phyloP scores from a whole-genome alignment of 2,888 invertebrate genomes.

The Cotesia congregata region DNA sequence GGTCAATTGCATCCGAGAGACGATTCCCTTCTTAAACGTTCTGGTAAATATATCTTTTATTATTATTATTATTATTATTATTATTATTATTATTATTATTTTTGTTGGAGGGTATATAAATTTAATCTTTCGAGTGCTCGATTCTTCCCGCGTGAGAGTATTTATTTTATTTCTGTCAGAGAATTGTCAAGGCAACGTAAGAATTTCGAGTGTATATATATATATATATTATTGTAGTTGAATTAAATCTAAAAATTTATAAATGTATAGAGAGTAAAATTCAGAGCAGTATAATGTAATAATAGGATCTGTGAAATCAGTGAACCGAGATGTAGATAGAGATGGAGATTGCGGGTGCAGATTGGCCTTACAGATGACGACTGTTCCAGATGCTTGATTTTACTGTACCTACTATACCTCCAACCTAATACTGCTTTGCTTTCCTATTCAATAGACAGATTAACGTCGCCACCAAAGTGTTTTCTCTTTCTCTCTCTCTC shows the following conservation, averaged over 20 bases:
- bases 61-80: slow-evolving; percentile 14
- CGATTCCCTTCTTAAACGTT: slow-evolving; percentile 66
- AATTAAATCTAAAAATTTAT: background rate
- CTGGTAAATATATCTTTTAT: slow-evolving; percentile 56
- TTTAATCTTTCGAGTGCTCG: background rate
- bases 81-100: slow-evolving; percentile 11
- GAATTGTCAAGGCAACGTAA: background rate
- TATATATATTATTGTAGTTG: background rate
- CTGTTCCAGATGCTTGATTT: slow-evolving; percentile 59
- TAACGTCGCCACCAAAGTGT: slow-evolving; percentile 50
- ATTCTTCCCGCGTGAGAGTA: background rate
- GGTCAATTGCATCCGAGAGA: slow-evolving; percentile 73
- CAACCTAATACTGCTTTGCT: background rate
- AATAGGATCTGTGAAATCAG: slow-evolving; percentile 68
- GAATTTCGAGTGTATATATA: background rate
- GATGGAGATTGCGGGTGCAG: slow-evolving; percentile 60
- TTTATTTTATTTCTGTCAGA: background rate
- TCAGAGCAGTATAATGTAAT: slow-evolving; percentile 42
- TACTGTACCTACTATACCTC: slow-evolving; percentile 37
- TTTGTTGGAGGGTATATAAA: background rate
- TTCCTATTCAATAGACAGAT: slow-evolving; percentile 60
- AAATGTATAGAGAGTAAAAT: background rate
- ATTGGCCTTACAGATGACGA: slow-evolving; percentile 61
- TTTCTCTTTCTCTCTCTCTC: slow-evolving; percentile 3
- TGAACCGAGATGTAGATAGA: slow-evolving; percentile 53